Evolutionary conservation across 2,113 vertebrate species (phyloP).

Genomic region (Protobothrops flavoviridis): DNA sequence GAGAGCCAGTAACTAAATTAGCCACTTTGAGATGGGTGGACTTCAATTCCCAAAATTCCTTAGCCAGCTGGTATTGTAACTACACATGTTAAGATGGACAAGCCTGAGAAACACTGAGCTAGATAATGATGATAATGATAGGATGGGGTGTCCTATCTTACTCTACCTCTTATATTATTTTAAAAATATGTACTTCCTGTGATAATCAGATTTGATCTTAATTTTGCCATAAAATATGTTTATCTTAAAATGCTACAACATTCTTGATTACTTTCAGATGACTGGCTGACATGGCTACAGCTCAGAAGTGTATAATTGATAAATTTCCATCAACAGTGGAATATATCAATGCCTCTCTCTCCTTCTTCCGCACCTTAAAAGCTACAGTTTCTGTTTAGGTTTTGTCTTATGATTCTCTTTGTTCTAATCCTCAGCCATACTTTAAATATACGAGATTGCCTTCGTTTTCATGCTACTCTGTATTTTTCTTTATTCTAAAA

Average conservation of each 20-base stretch:
- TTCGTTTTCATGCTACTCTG: neutral
- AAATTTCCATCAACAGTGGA: neutral
- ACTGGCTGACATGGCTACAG: neutral
- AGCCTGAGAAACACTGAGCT: neutral
- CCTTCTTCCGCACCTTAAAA: neutral
- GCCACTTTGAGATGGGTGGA: neutral
- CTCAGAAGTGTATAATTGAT: neutral
- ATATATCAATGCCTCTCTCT: neutral
- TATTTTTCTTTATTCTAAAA: neutral
- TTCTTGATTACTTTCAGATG: neutral
- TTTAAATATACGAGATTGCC: neutral
- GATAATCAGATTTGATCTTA: neutral
- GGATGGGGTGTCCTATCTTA: neutral
- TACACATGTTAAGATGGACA: neutral
- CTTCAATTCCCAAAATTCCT: neutral
- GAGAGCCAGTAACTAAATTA: neutral
- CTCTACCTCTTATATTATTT: neutral
- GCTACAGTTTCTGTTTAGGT: no score
- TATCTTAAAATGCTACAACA: neutral
- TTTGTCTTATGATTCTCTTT: neutral
- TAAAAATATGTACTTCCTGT: neutral
- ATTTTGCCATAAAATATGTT: neutral
- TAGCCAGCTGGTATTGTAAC: neutral
- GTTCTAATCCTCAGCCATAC: neutral
- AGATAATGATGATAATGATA: neutral